Percentiles rank a stretch among this genome's conserved stretches.
Conservation (phyloP, 37 sponge, comb jelly and placozoan species). For the Axinella damicornis region DNA sequence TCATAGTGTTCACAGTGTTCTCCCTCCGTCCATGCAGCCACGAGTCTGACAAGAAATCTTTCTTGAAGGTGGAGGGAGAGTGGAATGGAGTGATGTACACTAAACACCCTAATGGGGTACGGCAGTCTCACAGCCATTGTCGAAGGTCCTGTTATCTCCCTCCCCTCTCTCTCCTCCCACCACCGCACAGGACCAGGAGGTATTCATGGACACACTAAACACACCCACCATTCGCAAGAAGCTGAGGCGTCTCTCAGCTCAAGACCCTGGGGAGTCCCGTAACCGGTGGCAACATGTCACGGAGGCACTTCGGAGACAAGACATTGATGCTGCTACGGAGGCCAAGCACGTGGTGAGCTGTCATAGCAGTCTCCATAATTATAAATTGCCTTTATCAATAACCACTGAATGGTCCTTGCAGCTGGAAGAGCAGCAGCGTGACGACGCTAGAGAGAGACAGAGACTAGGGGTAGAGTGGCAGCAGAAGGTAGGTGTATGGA, state of each 20-base stretch:
- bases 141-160: neutral
- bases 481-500: conserved; percentile 52
- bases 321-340: conserved; percentile 89
- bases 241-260: conserved; percentile 68
- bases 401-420: conserved; percentile 25
- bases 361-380: too few relatives aligned
- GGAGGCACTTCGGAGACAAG: conserved; percentile 55
- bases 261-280: conserved; percentile 84
- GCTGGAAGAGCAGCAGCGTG: conserved; percentile 92
- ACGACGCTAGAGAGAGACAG: conserved; percentile 78
- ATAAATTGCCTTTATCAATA: too few relatives aligned
- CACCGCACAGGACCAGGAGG: conserved; percentile 76
- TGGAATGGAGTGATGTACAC: conserved; percentile 97
- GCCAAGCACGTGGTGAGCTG: conserved; percentile 81
- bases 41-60: conserved; percentile 71
- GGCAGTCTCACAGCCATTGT: neutral
- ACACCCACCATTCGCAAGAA: conserved; percentile 90
- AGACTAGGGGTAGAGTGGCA: conserved; percentile 85
- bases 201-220: conserved; percentile 84
- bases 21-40: conserved; percentile 55
- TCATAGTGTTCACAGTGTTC: too few relatives aligned
- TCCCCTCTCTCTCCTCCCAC: neutral
- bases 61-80: conserved; percentile 91
- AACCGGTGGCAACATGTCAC: conserved; percentile 90
- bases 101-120: conserved; percentile 79